Evolutionary conservation across 2,113 vertebrate genomes (phyloP).

Genomic region (Siniperca chuatsi): DNA sequence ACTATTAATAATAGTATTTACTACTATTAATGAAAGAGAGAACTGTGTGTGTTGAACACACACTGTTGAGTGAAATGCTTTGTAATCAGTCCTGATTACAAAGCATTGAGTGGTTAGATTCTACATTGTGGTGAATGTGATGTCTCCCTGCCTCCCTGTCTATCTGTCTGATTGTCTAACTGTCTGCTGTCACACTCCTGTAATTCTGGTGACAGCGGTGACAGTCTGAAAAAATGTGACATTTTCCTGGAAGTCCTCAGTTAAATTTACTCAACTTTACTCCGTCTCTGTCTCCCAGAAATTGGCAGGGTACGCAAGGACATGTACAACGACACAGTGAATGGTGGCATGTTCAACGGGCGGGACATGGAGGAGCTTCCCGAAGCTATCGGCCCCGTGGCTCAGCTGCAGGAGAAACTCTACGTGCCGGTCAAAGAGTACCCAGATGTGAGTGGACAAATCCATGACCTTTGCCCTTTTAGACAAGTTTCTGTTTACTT

Average conservation of each 20-base stretch:
- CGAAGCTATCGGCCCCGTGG: conserved; percentile 94
- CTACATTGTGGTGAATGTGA: conserved; percentile 56
- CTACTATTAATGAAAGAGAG: neutral
- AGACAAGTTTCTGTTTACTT: conserved; percentile 52
- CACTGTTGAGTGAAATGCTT: no score
- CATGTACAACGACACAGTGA: conserved; percentile 99
- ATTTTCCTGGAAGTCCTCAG: neutral
- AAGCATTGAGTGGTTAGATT: conserved; percentile 55
- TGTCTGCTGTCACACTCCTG: conserved; percentile 46
- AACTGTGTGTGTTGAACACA: neutral
- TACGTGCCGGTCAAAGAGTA: conserved; percentile 99
- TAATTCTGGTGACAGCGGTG: conserved; percentile 62
- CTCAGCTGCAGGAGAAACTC: conserved; percentile 99
- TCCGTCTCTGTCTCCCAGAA: conserved; percentile 80
- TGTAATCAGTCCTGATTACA: conserved; percentile 13
- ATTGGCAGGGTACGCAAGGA: conserved; percentile 99
- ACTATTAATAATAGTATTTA: no score
- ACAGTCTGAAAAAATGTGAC: conserved; percentile 55
- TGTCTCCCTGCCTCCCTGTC: conserved; percentile 20
- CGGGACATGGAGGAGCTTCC: conserved; percentile 94
- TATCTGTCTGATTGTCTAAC: conserved; percentile 11
- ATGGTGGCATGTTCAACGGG: conserved; percentile 94
- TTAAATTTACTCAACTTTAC: conserved; percentile 1
- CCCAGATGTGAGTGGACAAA: conserved; percentile 93
- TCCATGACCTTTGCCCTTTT: conserved; percentile 55